These are phyloP conservation scores for Ophraella communa DNA, from an alignment of 2,888 invertebrate genomes.

Conservation along the genomic window DNA sequence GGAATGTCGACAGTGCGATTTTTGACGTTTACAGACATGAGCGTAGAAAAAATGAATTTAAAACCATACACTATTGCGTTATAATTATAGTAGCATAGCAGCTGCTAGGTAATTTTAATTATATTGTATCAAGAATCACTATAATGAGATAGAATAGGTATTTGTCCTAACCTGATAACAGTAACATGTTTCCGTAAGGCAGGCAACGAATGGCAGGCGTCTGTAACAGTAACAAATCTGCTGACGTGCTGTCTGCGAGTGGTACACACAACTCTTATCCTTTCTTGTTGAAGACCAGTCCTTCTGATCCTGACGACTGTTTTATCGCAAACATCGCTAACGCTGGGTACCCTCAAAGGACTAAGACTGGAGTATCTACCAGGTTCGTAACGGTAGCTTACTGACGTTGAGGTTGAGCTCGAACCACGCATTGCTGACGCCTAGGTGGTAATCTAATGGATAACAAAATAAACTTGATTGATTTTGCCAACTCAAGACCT, in stretches of 20 bases:
- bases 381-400: conserved; percentile 39
- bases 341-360: conserved; percentile 30
- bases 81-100: too few relatives aligned
- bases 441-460: neutral
- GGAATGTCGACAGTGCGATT: too few relatives aligned
- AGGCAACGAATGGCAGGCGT: conserved; percentile 53
- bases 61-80: too few relatives aligned
- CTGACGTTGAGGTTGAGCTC: conserved; percentile 35
- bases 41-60: too few relatives aligned
- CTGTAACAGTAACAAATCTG: conserved; percentile 57
- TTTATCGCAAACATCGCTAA: conserved; percentile 51
- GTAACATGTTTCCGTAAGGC: conserved; percentile 58
- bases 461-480: neutral
- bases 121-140: neutral
- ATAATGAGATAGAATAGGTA: neutral
- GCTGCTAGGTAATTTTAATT: too few relatives aligned
- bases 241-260: conserved; percentile 58
- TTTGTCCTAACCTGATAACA: conserved; percentile 55
- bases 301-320: conserved; percentile 57
- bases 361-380: conserved; percentile 36
- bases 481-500: neutral
- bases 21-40: too few relatives aligned
- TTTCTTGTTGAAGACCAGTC: conserved; percentile 55
- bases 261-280: conserved; percentile 58
- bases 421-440: conserved; percentile 35